A percentile compares a stretch with the other conserved stretches of the same genome.
phyloP scores from a whole-genome alignment of 1,140 invertebrate genomes.

The Drosophila micromelanica region DNA sequence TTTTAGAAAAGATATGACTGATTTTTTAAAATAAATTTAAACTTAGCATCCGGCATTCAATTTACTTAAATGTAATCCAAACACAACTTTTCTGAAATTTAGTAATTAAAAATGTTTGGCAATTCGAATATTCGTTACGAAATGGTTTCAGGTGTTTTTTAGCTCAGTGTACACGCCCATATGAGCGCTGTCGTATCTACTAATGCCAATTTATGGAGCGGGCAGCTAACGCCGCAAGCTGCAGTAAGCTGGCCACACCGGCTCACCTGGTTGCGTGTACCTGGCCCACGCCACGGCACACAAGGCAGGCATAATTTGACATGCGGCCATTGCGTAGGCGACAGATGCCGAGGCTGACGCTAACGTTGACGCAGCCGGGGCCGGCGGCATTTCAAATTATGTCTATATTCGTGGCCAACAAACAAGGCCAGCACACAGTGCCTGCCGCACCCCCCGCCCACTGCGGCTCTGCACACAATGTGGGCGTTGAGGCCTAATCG shows the following conservation, averaged over 20 bases:
- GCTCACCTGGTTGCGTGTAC: constrained; percentile 1
- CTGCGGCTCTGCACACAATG: background rate
- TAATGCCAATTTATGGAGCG: constrained; percentile 76
- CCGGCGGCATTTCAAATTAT: constrained; percentile 61
- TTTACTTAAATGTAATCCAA: no score
- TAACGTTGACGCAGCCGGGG: constrained; percentile 12
- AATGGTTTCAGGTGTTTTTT: no score
- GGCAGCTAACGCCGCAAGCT: constrained; percentile 36
- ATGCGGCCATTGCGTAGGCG: constrained; percentile 74
- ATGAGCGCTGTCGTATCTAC: constrained; percentile 20
- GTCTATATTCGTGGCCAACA: constrained; percentile 62
- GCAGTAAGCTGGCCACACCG: constrained; percentile 39
- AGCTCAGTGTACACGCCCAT: background rate
- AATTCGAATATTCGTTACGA: no score
- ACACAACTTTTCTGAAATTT: no score
- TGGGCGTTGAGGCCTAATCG: constrained; percentile 55
- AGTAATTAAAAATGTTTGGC: no score
- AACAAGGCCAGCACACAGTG: constrained; percentile 12
- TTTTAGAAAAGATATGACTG: no score
- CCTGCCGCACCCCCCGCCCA: background rate
- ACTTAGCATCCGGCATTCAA: no score
- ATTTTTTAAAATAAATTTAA: no score
- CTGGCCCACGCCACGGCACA: constrained; percentile 1
- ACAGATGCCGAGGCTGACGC: constrained; percentile 47
- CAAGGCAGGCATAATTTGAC: constrained; percentile 70